phyloP scores from a whole-genome alignment of 1,140 invertebrate species.

The Drosophila elegans region DNA sequence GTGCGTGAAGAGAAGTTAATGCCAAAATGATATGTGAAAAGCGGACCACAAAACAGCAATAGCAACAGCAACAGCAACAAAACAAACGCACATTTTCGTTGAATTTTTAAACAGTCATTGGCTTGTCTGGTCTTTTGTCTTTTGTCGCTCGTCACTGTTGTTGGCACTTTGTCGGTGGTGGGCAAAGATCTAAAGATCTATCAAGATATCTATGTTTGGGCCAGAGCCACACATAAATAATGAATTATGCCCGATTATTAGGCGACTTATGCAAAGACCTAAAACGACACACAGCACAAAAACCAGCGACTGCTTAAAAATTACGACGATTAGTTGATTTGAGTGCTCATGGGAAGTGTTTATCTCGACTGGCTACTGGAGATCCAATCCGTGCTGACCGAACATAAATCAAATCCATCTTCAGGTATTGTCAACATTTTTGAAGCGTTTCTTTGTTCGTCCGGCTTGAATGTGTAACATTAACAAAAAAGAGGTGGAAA shows the following conservation, averaged over 20 bases:
- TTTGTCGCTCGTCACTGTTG: conserved; percentile 52
- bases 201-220: conserved; percentile 51
- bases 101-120: conserved; percentile 83
- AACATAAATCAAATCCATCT: conserved; percentile 20
- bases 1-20: conserved; percentile 76
- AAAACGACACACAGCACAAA: conserved; percentile 11
- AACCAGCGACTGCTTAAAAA: conserved; percentile 56
- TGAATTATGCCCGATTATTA: conserved; percentile 80
- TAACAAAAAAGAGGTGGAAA: background rate
- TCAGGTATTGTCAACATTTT: conserved; percentile 4
- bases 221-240: conserved; percentile 70
- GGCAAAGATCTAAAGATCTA: conserved; percentile 71
- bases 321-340: conserved; percentile 71
- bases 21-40: conserved; percentile 80
- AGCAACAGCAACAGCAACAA: background rate
- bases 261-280: conserved; percentile 71
- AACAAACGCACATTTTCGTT: conserved; percentile 51
- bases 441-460: background rate
- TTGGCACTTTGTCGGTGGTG: conserved; percentile 68
- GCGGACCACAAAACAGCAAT: conserved; percentile 23
- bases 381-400: background rate
- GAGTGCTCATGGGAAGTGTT: conserved; percentile 45
- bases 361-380: conserved; percentile 22
- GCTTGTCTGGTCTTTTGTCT: conserved; percentile 65
- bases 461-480: conserved; percentile 1